Evolutionary conservation across 35 echinoderm and acorn worm species (phyloP).

Genomic region (Ptychodera flava): DNA sequence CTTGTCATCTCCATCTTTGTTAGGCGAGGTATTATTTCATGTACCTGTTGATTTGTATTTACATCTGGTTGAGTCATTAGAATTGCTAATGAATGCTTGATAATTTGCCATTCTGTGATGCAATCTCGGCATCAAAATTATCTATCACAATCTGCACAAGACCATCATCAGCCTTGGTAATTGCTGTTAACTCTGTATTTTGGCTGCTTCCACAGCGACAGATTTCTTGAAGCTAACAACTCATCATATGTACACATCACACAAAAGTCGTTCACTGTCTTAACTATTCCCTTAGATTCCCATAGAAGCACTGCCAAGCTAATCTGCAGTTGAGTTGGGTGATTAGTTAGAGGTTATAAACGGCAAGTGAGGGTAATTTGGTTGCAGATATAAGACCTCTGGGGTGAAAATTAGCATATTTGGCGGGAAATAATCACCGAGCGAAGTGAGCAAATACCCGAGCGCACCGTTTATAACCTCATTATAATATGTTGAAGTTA

Average conservation of each 20-base stretch:
- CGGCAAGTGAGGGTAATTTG: too few species aligned
- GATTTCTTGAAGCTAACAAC: slow-evolving; percentile 30
- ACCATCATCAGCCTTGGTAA: slow-evolving; percentile 15
- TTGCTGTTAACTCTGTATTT: slow-evolving; percentile 10
- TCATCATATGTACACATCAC: slow-evolving; percentile 63
- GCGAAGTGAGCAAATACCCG: too few species aligned
- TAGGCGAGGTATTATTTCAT: slow-evolving; percentile 17
- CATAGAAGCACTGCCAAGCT: slow-evolving; percentile 27
- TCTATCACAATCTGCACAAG: slow-evolving; percentile 53
- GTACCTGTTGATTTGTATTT: not conserved
- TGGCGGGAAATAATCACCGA: too few species aligned
- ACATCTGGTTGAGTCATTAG: slow-evolving; percentile 36
- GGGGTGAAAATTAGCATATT: too few species aligned
- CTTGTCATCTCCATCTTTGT: slow-evolving; percentile 39
- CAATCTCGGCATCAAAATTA: slow-evolving; percentile 65
- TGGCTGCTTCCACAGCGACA: slow-evolving; percentile 20
- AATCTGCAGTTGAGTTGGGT: slow-evolving; percentile 42
- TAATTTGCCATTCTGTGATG: slow-evolving; percentile 43
- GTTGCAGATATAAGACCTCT: too few species aligned
- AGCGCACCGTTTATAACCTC: too few species aligned
- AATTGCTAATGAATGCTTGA: slow-evolving; percentile 55
- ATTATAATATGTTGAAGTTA: too few species aligned
- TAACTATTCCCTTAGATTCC: slow-evolving; percentile 40
- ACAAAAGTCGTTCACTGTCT: slow-evolving; percentile 29
- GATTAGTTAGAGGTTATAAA: too few species aligned